Conservation (phyloP, 2,797 vertebrate genomes). For the Hypotaenidia philippensis region DNA sequence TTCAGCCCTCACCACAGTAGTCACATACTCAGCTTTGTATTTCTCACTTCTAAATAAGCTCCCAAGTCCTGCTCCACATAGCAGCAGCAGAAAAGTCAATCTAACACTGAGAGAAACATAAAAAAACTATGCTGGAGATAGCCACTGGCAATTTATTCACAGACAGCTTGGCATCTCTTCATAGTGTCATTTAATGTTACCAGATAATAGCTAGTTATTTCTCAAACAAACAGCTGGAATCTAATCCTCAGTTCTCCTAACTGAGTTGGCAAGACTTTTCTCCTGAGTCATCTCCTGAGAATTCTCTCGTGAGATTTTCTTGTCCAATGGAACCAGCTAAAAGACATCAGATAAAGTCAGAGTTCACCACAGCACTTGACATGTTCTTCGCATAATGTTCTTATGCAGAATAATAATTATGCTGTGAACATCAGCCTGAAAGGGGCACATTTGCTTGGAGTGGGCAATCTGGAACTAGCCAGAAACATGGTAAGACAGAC, state of each 20-base stretch:
- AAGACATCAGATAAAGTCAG: background rate
- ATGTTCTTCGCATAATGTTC: background rate
- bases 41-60: background rate
- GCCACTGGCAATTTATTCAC: slow-evolving; percentile 31
- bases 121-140: slow-evolving; percentile 6
- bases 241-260: background rate
- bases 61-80: background rate
- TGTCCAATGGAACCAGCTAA: background rate
- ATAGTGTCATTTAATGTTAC: slow-evolving; percentile 4
- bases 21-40: background rate
- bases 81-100: background rate
- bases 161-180: background rate
- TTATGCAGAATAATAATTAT: background rate
- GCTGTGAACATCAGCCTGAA: background rate
- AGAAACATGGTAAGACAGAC: background rate
- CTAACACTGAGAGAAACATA: slow-evolving; percentile 6
- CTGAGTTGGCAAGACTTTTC: background rate
- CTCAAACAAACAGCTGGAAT: slow-evolving; percentile 19
- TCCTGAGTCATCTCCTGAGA: background rate
- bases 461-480: background rate
- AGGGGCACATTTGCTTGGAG: background rate
- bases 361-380: background rate
- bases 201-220: slow-evolving; percentile 53
- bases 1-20: background rate
- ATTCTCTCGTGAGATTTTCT: background rate